phyloP scores from a whole-genome alignment of 2,113 vertebrate genomes.

The Sigmodon hispidus region DNA sequence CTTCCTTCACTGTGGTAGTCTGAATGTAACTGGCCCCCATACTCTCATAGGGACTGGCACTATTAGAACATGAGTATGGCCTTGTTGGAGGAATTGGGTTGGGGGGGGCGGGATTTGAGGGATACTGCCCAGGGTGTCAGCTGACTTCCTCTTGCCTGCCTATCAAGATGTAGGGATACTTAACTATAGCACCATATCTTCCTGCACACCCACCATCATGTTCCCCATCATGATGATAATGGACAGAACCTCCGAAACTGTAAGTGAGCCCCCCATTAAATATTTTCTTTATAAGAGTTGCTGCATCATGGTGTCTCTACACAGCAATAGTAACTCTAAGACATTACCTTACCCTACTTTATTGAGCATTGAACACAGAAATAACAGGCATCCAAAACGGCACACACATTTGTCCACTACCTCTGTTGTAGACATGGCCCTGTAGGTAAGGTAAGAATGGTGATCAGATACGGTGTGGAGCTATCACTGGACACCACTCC shows the following conservation, averaged over 20 bases:
- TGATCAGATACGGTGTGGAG: fast-evolving
- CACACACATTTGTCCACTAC: too few species aligned
- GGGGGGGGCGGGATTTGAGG: background rate
- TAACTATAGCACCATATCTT: background rate
- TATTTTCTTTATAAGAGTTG: background rate
- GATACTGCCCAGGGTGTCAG: background rate
- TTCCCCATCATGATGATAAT: background rate
- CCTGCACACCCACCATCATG: background rate
- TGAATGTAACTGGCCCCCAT: background rate
- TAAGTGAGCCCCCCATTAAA: background rate
- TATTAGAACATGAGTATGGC: background rate
- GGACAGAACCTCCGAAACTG: background rate
- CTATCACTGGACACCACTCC: background rate
- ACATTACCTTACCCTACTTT: background rate
- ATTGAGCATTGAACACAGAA: background rate
- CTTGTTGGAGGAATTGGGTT: background rate
- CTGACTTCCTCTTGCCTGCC: background rate
- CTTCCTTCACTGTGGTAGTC: background rate
- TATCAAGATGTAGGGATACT: background rate
- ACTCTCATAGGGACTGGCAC: background rate
- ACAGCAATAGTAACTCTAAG: background rate
- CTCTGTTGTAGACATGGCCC: fast-evolving
- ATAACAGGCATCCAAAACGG: background rate
- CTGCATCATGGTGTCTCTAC: background rate
- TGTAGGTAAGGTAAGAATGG: background rate